These are phyloP conservation scores for Colostygia pectinataria DNA, from an alignment of 2,888 invertebrate species.

Conservation along the genomic window DNA sequence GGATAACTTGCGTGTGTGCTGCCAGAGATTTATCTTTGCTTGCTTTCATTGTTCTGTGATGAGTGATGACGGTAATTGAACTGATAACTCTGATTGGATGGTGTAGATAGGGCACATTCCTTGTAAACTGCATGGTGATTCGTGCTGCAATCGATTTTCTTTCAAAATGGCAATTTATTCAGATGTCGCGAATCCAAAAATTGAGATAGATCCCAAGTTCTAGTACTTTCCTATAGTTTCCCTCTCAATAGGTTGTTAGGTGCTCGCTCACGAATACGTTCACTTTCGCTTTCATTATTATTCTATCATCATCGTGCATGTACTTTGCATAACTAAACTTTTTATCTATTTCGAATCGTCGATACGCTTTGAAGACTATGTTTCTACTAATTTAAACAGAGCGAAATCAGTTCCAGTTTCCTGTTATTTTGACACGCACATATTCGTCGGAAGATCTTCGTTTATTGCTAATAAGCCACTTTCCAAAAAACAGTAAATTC, in stretches of 20 bases:
- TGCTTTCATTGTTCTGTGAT: conserved; percentile 14
- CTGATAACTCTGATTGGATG: conserved; percentile 7
- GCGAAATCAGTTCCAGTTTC: too few relatives aligned
- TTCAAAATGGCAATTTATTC: too few relatives aligned
- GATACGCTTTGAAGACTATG: not conserved
- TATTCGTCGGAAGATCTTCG: too few relatives aligned
- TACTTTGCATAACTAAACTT: conserved; percentile 16
- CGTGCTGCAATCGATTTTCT: too few relatives aligned
- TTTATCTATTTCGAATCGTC: conserved; percentile 7
- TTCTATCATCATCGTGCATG: conserved; percentile 14
- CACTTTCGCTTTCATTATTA: conserved; percentile 27
- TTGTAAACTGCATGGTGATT: not conserved
- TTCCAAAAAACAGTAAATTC: too few relatives aligned
- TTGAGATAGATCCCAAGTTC: too few relatives aligned
- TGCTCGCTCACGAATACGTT: conserved; percentile 2
- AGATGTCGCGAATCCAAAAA: too few relatives aligned
- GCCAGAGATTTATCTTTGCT: conserved; percentile 7
- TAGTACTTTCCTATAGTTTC: too few relatives aligned
- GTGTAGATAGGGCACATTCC: conserved; percentile 6
- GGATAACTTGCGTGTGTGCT: conserved; percentile 20
- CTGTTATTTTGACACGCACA: too few relatives aligned
- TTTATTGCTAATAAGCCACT: too few relatives aligned
- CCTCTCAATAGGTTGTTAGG: too few relatives aligned
- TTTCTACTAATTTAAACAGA: too few relatives aligned
- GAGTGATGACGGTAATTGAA: conserved; percentile 10